Conservation (phyloP, 2,113 vertebrate genomes). For the Ammodytes dubius region DNA sequence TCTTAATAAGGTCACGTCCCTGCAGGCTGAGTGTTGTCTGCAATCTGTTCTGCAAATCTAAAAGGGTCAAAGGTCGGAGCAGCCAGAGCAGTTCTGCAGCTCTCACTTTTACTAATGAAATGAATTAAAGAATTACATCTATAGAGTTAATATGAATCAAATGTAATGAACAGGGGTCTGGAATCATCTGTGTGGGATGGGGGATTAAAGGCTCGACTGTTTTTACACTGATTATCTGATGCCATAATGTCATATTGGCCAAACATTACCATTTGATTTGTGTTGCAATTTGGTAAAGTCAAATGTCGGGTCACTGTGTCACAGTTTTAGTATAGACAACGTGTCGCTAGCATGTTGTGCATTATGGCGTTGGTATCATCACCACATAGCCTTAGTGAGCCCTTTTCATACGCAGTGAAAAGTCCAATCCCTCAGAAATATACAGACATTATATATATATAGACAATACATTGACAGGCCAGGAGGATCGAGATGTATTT, state of each 20-base stretch:
- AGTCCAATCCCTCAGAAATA: too few species aligned
- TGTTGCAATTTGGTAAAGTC: too few species aligned
- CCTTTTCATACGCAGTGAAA: too few species aligned
- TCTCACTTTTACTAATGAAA: constrained; percentile 55
- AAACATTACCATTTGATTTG: too few species aligned
- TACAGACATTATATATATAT: too few species aligned
- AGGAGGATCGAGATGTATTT: neutral
- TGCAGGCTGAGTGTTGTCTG: constrained; percentile 8
- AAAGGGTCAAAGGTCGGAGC: constrained; percentile 46
- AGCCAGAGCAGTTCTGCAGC: constrained; percentile 15
- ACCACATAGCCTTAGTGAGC: too few species aligned
- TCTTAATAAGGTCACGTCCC: constrained; percentile 34
- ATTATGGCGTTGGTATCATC: too few species aligned
- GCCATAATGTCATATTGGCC: neutral
- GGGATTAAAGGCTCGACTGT: constrained; percentile 53
- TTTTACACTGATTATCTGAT: constrained; percentile 47
- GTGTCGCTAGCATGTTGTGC: too few species aligned
- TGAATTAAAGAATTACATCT: constrained; percentile 52
- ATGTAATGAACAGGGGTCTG: constrained; percentile 51
- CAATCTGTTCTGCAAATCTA: constrained; percentile 44
- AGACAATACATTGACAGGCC: too few species aligned
- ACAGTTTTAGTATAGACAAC: too few species aligned
- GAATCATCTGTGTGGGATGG: constrained; percentile 30
- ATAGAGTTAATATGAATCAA: constrained; percentile 42
- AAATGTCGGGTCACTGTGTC: neutral